These are phyloP conservation scores for Buteo buteo DNA, from an alignment of 2,113 vertebrate genomes.

Conservation along the genomic window DNA sequence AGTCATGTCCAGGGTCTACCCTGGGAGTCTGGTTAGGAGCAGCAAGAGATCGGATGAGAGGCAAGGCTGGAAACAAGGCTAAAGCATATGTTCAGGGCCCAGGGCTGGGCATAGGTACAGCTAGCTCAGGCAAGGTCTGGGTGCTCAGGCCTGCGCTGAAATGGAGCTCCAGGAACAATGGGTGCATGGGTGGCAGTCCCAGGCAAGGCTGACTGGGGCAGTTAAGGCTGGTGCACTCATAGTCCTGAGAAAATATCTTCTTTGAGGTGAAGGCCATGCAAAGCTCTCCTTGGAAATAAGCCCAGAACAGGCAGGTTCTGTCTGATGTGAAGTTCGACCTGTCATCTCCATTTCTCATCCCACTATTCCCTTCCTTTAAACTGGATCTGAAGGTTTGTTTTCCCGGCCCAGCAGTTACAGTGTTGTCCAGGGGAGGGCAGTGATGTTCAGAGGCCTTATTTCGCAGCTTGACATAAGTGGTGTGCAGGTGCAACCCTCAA, in stretches of 20 bases:
- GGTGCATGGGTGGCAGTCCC: neutral
- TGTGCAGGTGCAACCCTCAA: neutral
- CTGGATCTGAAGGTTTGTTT: neutral
- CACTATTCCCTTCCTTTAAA: neutral
- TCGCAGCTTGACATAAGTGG: accelerated
- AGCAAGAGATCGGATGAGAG: neutral
- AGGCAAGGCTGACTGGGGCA: neutral
- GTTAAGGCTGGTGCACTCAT: neutral
- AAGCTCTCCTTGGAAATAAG: neutral
- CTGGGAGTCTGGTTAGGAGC: neutral
- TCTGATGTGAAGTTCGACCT: neutral
- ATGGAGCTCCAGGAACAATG: neutral
- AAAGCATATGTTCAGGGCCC: neutral
- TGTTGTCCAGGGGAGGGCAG: neutral
- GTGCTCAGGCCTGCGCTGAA: neutral
- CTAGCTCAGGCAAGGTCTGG: neutral
- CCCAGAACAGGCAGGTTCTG: neutral
- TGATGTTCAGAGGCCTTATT: neutral
- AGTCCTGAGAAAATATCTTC: neutral
- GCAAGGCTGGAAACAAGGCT: neutral
- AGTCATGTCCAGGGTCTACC: neutral
- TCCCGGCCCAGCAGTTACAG: neutral
- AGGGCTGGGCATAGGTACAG: neutral
- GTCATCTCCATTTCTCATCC: neutral
- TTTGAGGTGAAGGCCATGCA: neutral